Conservation (phyloP, 2,113 vertebrate genomes). For the Rhineura floridana region DNA sequence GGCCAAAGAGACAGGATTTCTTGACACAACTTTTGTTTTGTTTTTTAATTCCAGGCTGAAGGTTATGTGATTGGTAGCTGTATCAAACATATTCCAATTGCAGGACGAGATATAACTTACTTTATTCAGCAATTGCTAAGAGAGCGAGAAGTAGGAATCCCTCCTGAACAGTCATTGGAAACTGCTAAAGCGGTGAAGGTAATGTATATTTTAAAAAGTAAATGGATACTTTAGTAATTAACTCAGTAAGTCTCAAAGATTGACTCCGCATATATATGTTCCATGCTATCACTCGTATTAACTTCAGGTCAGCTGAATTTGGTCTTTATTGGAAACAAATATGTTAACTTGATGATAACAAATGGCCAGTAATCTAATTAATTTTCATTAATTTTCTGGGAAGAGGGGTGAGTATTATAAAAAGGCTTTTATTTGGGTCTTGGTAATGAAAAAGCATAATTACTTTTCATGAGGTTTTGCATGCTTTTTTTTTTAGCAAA, state of each 20-base stretch:
- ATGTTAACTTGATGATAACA: slow-evolving; percentile 1
- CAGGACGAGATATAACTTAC: slow-evolving; percentile 97
- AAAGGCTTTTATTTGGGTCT: slow-evolving; percentile 20
- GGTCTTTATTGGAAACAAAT: not conserved
- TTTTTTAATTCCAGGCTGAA: slow-evolving; percentile 83
- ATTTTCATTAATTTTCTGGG: not conserved
- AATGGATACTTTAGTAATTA: not conserved
- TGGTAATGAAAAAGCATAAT: slow-evolving; percentile 39
- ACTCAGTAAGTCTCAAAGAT: not conserved
- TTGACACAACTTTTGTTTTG: not conserved
- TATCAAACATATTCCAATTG: slow-evolving; percentile 99
- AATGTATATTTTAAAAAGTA: not conserved
- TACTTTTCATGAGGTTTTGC: slow-evolving; percentile 13
- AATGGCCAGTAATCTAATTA: not conserved
- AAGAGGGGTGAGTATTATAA: not conserved
- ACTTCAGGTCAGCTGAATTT: not conserved
- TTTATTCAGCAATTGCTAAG: slow-evolving; percentile 97
- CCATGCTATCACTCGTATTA: not conserved
- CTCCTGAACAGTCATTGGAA: slow-evolving; percentile 97
- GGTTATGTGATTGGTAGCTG: slow-evolving; percentile 99
- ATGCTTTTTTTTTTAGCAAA: not conserved
- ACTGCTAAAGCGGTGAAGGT: slow-evolving; percentile 99
- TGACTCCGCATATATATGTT: not conserved
- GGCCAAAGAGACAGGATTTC: too few relatives aligned
- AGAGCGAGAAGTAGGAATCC: slow-evolving; percentile 97